Conservation (phyloP, 2,797 vertebrate genomes). For the Morelia viridis region DNA sequence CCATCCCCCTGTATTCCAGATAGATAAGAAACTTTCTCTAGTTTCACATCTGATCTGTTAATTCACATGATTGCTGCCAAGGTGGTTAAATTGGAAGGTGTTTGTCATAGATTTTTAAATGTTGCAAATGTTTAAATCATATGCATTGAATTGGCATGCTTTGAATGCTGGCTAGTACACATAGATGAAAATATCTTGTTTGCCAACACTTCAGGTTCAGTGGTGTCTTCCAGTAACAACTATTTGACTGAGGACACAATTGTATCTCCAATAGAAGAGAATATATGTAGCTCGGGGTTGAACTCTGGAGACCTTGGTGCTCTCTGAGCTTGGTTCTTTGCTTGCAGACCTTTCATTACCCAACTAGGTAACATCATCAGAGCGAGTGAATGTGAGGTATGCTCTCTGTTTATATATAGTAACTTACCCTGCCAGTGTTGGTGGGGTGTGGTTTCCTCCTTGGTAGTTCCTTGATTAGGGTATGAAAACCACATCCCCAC, state of each 20-base stretch:
- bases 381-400: background rate
- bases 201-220: background rate
- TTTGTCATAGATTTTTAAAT: background rate
- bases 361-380: background rate
- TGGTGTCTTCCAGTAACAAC: background rate
- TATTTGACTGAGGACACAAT: background rate
- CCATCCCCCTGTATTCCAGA: background rate
- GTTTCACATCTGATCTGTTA: background rate
- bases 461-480: no score
- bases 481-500: background rate
- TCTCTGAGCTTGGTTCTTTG: background rate
- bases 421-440: no score
- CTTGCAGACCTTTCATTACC: background rate
- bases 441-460: no score
- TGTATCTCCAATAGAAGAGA: background rate
- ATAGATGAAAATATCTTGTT: background rate
- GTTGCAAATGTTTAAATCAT: background rate
- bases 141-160: slow-evolving; percentile 20
- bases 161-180: background rate
- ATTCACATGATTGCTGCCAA: background rate
- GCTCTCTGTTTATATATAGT: no score
- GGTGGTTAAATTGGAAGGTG: background rate
- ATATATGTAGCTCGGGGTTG: background rate
- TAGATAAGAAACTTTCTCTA: background rate
- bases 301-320: background rate